These are phyloP conservation scores for Brachystomella parvula DNA, from an alignment of 1,140 invertebrate genomes.

Conservation along the genomic window DNA sequence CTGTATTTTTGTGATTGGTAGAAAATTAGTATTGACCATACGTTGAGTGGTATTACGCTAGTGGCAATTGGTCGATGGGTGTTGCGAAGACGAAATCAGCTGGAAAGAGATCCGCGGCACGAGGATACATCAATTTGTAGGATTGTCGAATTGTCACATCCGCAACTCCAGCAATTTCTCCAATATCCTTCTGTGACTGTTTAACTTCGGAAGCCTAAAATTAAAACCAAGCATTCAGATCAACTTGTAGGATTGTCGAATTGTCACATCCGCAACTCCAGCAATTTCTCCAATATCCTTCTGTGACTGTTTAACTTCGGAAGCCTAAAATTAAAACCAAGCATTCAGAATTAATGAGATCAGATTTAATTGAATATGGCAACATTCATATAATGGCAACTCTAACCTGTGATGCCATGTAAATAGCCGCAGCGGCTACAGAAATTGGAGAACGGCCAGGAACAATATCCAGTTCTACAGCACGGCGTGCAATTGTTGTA, in stretches of 20 bases:
- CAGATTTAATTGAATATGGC: neutral
- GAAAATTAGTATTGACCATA: no score
- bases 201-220: conserved; percentile 83
- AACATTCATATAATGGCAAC: neutral
- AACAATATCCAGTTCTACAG: conserved; percentile 94
- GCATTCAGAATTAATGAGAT: neutral
- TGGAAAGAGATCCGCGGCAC: conserved; percentile 84
- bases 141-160: conserved; percentile 97
- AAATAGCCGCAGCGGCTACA: conserved; percentile 97
- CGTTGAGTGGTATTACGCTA: conserved; percentile 64
- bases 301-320: conserved; percentile 86
- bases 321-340: conserved; percentile 56
- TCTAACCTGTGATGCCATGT: conserved; percentile 91
- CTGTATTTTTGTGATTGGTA: no score
- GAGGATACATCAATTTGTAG: conserved; percentile 95
- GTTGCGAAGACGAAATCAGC: conserved; percentile 93
- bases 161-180: conserved; percentile 96
- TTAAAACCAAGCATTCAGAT: conserved; percentile 50
- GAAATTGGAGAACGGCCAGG: conserved; percentile 98
- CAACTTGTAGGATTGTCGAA: conserved; percentile 93
- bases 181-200: conserved; percentile 94
- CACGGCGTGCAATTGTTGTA: conserved; percentile 91
- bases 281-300: conserved; percentile 99
- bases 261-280: conserved; percentile 97
- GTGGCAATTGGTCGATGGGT: conserved; percentile 86